phyloP scores from a whole-genome alignment of 23 tunicate genomes.

The Diplosoma virens region DNA sequence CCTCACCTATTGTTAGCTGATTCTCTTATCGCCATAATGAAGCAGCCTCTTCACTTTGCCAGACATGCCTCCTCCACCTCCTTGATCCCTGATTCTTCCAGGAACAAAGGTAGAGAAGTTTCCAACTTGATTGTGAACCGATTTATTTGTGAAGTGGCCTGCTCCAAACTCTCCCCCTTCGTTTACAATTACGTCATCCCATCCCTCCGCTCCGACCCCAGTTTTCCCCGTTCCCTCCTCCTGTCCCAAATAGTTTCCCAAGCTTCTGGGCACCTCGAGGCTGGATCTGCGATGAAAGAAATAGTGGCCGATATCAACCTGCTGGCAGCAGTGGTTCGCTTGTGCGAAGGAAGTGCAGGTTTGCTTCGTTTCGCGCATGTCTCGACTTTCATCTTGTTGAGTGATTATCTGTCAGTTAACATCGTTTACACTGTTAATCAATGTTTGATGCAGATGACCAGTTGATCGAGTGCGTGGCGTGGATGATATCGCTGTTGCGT shows the following conservation, averaged over 20 bases:
- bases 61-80: neutral
- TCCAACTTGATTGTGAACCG: neutral
- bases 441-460: neutral
- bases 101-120: neutral
- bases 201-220: neutral
- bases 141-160: conserved; percentile 26
- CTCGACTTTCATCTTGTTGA: neutral
- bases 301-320: conserved; percentile 3
- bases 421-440: neutral
- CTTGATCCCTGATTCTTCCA: neutral
- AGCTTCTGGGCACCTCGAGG: neutral
- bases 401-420: neutral
- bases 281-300: neutral
- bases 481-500: neutral
- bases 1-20: conserved; percentile 43
- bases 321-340: conserved; percentile 10
- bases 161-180: neutral
- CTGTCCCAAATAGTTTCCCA: neutral
- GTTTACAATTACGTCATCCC: conserved; percentile 35
- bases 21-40: conserved; percentile 24
- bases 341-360: neutral
- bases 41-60: conserved; percentile 28
- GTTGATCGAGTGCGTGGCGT: neutral
- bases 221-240: neutral
- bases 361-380: neutral